Conservation (phyloP, 2,797 vertebrate species). For the Danio kyathit region DNA sequence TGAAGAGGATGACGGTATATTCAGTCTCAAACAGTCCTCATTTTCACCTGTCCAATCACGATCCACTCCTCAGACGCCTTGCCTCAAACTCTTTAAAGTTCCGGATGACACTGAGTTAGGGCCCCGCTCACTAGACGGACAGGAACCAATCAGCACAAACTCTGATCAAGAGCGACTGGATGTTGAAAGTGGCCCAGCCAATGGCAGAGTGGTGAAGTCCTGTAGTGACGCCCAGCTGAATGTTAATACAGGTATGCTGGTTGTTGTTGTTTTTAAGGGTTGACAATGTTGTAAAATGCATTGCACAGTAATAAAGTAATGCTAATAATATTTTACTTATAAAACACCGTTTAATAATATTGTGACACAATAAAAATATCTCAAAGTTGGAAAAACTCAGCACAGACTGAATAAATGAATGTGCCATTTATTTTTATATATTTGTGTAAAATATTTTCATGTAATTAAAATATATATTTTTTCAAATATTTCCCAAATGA, state of each 20-base stretch:
- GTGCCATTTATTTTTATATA: too few relatives aligned
- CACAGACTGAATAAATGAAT: too few relatives aligned
- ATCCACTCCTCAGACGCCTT: constrained; percentile 57
- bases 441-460: too few relatives aligned
- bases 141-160: constrained; percentile 78
- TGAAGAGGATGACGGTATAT: constrained; percentile 85
- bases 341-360: too few relatives aligned
- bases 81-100: constrained; percentile 53
- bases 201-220: constrained; percentile 90
- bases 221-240: constrained; percentile 90
- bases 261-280: not conserved
- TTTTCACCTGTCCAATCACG: constrained; percentile 59
- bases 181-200: constrained; percentile 71
- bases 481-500: too few relatives aligned
- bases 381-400: too few relatives aligned
- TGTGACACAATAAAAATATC: too few relatives aligned
- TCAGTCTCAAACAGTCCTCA: constrained; percentile 58
- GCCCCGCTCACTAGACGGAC: constrained; percentile 72
- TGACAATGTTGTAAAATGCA: not conserved
- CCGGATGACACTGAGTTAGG: constrained; percentile 56
- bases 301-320: too few relatives aligned
- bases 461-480: too few relatives aligned
- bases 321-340: too few relatives aligned
- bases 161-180: constrained; percentile 71
- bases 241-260: constrained; percentile 83